phyloP scores from a whole-genome alignment of 2,113 vertebrate genomes.

The Engraulis encrasicolus region DNA sequence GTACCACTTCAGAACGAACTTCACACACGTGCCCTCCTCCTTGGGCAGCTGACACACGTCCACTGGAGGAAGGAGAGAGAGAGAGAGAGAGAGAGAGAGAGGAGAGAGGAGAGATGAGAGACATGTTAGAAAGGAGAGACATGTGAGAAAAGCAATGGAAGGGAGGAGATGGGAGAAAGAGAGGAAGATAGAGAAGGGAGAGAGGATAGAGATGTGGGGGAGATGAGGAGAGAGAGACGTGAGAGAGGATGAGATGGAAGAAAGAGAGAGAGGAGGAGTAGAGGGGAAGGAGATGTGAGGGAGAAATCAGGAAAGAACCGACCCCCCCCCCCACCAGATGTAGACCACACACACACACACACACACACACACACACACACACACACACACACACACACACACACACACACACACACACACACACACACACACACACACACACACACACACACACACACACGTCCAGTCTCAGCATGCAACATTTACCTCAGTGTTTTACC shows the following conservation, averaged over 20 bases:
- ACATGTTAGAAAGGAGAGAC: neutral
- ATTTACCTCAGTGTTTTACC: neutral
- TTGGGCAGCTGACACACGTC: slow-evolving; percentile 83
- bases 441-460: neutral
- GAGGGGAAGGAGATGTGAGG: neutral
- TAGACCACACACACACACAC: neutral
- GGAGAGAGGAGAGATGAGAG: neutral
- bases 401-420: neutral
- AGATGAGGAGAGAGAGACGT: too few relatives aligned
- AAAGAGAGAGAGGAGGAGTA: too few relatives aligned
- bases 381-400: neutral
- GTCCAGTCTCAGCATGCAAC: neutral
- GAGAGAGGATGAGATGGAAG: too few relatives aligned
- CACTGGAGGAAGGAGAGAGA: neutral
- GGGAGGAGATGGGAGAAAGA: too few relatives aligned
- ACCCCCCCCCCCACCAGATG: neutral
- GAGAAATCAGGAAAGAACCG: neutral
- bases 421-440: neutral
- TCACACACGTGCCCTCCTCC: slow-evolving; percentile 82
- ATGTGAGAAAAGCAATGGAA: too few relatives aligned
- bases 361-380: neutral
- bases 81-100: too few relatives aligned
- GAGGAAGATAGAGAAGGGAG: too few relatives aligned
- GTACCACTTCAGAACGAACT: slow-evolving; percentile 87
- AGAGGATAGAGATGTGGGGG: too few relatives aligned